These are phyloP conservation scores for Corythoichthys intestinalis DNA, from an alignment of 2,113 vertebrate genomes.

Conservation along the genomic window DNA sequence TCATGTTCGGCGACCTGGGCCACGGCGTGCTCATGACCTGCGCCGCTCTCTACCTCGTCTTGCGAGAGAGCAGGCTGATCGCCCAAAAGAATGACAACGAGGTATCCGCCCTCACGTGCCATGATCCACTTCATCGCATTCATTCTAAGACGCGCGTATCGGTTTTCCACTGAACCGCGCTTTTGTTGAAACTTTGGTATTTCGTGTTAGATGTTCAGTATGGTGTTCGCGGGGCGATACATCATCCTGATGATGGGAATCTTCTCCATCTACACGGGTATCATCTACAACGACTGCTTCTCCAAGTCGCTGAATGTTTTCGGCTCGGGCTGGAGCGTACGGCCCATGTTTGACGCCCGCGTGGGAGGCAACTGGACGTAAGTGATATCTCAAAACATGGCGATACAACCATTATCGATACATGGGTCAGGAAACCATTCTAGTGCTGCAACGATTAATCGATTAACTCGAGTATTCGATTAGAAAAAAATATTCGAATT, in stretches of 20 bases:
- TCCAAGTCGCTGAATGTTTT: conserved; percentile 94
- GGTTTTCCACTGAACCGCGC: neutral
- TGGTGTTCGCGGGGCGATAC: conserved; percentile 91
- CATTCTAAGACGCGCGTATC: neutral
- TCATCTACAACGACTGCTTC: conserved; percentile 99
- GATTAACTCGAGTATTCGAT: neutral
- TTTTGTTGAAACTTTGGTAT: neutral
- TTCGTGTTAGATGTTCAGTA: conserved; percentile 85
- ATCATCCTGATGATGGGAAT: conserved; percentile 96
- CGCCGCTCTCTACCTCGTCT: conserved; percentile 89
- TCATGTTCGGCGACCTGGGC: conserved; percentile 97
- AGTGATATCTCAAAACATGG: conserved; percentile 59
- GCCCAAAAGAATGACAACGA: conserved; percentile 95
- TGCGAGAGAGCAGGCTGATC: conserved; percentile 87
- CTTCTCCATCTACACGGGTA: conserved; percentile 94
- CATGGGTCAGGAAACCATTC: no score
- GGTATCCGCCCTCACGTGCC: conserved; percentile 67
- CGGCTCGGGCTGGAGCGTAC: conserved; percentile 91
- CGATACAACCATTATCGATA: no score
- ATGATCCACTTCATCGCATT: neutral
- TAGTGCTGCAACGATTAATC: no score
- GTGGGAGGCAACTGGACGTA: conserved; percentile 86
- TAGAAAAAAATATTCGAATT: no score
- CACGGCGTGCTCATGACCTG: conserved; percentile 91
- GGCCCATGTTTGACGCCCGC: conserved; percentile 80